phyloP scores from a whole-genome alignment of 2,113 vertebrate species.

The Mustelus asterias region DNA sequence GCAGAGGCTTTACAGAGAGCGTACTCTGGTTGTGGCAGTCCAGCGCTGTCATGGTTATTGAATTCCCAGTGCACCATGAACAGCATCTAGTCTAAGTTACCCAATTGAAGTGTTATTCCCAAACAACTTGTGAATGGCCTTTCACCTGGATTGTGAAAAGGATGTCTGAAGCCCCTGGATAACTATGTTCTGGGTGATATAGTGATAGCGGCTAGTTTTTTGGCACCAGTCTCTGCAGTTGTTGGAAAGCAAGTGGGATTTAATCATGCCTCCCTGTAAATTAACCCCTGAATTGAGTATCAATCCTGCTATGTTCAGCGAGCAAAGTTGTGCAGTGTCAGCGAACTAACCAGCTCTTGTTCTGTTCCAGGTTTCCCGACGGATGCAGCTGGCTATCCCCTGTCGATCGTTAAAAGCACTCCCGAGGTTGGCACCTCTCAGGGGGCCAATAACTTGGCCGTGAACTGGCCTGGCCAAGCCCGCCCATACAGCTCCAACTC shows the following conservation, averaged over 20 bases:
- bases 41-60: not conserved
- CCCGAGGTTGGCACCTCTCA: not conserved
- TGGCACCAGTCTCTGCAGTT: not conserved
- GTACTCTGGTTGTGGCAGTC: not conserved
- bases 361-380: constrained; percentile 11
- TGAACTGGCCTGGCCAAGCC: constrained; percentile 38
- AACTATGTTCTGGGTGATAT: not conserved
- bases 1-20: not conserved
- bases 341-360: not conserved
- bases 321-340: not conserved
- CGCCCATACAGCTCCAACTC: constrained; percentile 63
- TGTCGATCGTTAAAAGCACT: not conserved
- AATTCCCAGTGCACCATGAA: not conserved
- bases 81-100: not conserved
- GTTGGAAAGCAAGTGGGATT: not conserved
- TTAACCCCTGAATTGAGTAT: not conserved
- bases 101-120: not conserved
- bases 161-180: not conserved
- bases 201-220: not conserved
- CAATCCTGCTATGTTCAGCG: not conserved
- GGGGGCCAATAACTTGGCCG: no score
- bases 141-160: not conserved
- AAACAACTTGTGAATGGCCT: not conserved
- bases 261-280: not conserved
- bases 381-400: not conserved